Evolutionary conservation across 2,888 invertebrate genomes (phyloP), one percentile per base, ranked within the genome.

Genomic region (Hirtodrosophila alboralis): DNA sequence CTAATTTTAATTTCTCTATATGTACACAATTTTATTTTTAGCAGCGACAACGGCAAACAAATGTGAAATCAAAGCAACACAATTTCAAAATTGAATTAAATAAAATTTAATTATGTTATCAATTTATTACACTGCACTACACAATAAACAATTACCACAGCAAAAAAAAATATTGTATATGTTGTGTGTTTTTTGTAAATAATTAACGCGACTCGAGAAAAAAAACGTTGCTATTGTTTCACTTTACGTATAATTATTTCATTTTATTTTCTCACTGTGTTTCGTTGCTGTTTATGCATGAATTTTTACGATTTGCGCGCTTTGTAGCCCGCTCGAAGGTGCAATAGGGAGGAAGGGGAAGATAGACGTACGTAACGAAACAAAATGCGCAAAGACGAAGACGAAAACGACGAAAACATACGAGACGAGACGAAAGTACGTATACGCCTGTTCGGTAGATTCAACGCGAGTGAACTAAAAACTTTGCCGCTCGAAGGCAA

Each of bases 361-460:
- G 31, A 38, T 27, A 48, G 52, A 73, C 56, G 58, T 59, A 75
- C 56, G 58, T 64, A 75, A 68, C 52, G 56, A 70, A 63, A 33
- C 75, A 51, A 69, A 68, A 51, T 70, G 58, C 27, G 65, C 52
- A 58, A 63, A 64, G 58, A 47, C 43, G 38, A 60, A 52, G 47
- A 43, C 63, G 56, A 64, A 59, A 37, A 52, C 58, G 31, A 41
- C 53, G n/a, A 54, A 53, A 45, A 45, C 33, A 43, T 23, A 48
- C 54, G 36, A 60, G 53, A 57, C 51, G 41, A 58, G 53, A 56
- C 74, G 64, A 85, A 69, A 75, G 62, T 72, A 86, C 83, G 84
- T 73, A 70, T 61, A 70, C 86, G 84, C 68, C 84, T 75, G 87
- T 72, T 83, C 84, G 80, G 80, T 83, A 80, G 87, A 79, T 85